Evolutionary conservation across 1,140 invertebrate genomes (phyloP).

Genomic region (Drosophila ohnishii): DNA sequence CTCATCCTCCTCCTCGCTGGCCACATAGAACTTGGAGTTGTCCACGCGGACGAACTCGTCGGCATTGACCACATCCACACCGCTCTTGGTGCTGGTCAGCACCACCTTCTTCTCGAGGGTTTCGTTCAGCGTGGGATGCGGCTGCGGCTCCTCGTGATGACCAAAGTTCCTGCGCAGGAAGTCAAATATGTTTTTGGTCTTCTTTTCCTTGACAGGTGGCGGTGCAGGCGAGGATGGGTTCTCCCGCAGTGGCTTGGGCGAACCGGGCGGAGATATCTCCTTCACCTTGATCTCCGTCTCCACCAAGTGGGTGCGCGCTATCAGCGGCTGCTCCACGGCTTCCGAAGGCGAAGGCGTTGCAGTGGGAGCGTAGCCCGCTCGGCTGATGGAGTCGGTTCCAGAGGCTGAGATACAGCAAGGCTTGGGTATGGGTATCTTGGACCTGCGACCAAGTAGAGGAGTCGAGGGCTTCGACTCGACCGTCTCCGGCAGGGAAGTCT

Average conservation of each 20-base stretch:
- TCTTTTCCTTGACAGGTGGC: slow-evolving; percentile 59
- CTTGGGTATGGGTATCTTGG: slow-evolving; percentile 78
- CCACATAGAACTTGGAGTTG: slow-evolving; percentile 79
- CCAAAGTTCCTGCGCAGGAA: slow-evolving; percentile 79
- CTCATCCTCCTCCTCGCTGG: slow-evolving; percentile 42
- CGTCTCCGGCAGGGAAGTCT: slow-evolving; percentile 48
- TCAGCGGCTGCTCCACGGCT: slow-evolving; percentile 50
- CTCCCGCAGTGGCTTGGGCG: slow-evolving; percentile 28
- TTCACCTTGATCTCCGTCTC: slow-evolving; percentile 79
- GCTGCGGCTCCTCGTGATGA: slow-evolving; percentile 56
- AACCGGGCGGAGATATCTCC: slow-evolving; percentile 50
- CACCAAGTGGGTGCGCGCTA: slow-evolving; percentile 71
- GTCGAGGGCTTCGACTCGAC: slow-evolving; percentile 35
- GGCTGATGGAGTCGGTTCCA: slow-evolving; percentile 68
- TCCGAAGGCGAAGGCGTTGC: not conserved
- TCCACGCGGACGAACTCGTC: slow-evolving; percentile 70
- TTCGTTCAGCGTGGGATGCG: slow-evolving; percentile 60
- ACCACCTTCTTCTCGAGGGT: slow-evolving; percentile 71
- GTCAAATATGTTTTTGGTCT: slow-evolving; percentile 81
- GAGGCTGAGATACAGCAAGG: slow-evolving; percentile 67
- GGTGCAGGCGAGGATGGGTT: slow-evolving; percentile 14
- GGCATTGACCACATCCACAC: slow-evolving; percentile 65
- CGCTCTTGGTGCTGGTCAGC: slow-evolving; percentile 70
- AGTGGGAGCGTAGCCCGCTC: slow-evolving; percentile 56
- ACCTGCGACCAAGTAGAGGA: slow-evolving; percentile 57